Percentiles rank a stretch among this genome's conserved stretches.
These are phyloP conservation scores for Styela plicata DNA, from an alignment of 23 tunicate species.

Conservation along the genomic window DNA sequence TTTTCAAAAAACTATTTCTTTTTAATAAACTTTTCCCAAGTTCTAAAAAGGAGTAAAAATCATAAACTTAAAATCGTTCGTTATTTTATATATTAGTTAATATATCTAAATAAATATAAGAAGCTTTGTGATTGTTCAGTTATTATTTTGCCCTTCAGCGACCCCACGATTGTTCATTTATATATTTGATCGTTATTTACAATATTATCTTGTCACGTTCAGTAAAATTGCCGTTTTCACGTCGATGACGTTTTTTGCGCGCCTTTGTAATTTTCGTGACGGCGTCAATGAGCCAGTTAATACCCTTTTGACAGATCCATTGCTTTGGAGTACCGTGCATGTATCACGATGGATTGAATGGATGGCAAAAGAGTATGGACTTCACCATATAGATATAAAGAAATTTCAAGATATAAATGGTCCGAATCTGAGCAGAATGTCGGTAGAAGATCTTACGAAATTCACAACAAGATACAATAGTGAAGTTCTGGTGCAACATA, in stretches of 20 bases:
- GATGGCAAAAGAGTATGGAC: conserved; percentile 75
- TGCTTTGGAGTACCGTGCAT: conserved; percentile 62
- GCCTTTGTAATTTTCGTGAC: neutral
- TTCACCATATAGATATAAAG: conserved; percentile 56
- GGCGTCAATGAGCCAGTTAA: neutral
- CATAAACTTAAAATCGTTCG: too few species aligned
- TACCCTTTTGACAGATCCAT: conserved; percentile 29
- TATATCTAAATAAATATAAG: too few species aligned
- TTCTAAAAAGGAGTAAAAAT: too few species aligned
- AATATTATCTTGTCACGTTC: neutral
- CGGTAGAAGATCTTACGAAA: conserved; percentile 46
- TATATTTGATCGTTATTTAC: neutral
- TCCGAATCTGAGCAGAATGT: conserved; percentile 48
- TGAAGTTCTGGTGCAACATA: conserved; percentile 78
- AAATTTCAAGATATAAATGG: conserved; percentile 54
- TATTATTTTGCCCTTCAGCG: neutral
- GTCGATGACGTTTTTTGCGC: neutral
- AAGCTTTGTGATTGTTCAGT: neutral
- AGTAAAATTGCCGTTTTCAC: neutral
- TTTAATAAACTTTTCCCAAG: too few species aligned
- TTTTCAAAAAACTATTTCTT: too few species aligned
- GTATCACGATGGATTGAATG: conserved; percentile 75
- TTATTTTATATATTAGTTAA: too few species aligned
- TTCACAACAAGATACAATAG: conserved; percentile 68
- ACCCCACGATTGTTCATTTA: neutral